Conservation (phyloP, 2,113 vertebrate genomes). For the Caracal caracal region DNA sequence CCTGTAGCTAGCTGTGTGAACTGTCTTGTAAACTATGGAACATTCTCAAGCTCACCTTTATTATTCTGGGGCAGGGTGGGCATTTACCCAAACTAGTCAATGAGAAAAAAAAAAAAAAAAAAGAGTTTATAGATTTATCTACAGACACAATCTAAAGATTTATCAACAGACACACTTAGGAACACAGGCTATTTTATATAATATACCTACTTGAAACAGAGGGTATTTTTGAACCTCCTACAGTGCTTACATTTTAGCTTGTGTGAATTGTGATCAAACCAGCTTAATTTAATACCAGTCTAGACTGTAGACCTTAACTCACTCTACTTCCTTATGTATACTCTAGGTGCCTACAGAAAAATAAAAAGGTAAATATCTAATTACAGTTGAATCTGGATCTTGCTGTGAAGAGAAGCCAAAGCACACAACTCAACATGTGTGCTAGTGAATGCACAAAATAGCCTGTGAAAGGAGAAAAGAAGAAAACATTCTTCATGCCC, state of each 20-base stretch:
- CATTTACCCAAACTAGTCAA: not conserved
- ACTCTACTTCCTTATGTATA: conserved; percentile 27
- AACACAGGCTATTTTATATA: conserved; percentile 1
- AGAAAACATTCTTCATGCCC: not conserved
- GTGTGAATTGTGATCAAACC: not conserved
- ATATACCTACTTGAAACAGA: not conserved
- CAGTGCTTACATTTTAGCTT: not conserved
- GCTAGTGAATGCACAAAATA: not conserved
- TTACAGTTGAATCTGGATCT: not conserved
- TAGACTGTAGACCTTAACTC: conserved; percentile 1
- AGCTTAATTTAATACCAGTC: conserved; percentile 8
- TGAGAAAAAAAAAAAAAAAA: conserved; percentile 3
- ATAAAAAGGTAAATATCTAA: conserved; percentile 18
- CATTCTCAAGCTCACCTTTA: not conserved
- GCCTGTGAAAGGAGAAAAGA: not conserved
- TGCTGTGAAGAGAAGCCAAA: conserved; percentile 17
- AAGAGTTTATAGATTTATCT: not conserved
- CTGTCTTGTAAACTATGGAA: not conserved
- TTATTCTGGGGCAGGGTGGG: not conserved
- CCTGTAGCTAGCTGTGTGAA: not conserved
- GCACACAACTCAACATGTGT: not conserved
- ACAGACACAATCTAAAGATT: not conserved
- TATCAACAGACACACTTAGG: not conserved
- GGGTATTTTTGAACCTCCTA: not conserved
- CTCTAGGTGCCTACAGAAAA: not conserved